Conservation (phyloP, 1,140 invertebrate species). For the Streblospio benedicti region DNA sequence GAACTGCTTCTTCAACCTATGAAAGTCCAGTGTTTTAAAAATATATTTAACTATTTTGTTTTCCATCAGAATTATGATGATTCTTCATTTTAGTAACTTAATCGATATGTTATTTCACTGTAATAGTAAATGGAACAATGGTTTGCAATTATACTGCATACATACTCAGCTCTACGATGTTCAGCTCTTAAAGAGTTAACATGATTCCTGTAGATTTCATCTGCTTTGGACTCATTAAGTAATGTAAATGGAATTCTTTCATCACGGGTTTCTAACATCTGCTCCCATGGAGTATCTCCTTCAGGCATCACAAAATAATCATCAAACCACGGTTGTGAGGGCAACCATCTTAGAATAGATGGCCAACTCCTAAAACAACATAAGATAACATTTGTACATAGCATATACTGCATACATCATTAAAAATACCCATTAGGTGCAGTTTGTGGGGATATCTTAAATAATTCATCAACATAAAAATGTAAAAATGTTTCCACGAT, state of each 20-base stretch:
- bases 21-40: slow-evolving; percentile 13
- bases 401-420: no score
- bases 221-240: slow-evolving; percentile 78
- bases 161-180: slow-evolving; percentile 80
- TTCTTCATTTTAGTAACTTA: no score
- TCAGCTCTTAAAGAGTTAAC: slow-evolving; percentile 82
- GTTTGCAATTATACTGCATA: no score
- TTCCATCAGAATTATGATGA: no score
- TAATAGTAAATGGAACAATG: no score
- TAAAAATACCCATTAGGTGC: no score
- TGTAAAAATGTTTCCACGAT: no score
- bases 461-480: no score
- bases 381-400: background rate
- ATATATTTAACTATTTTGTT: slow-evolving; percentile 5
- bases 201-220: slow-evolving; percentile 83
- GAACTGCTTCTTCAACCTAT: slow-evolving; percentile 69
- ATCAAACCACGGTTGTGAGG: slow-evolving; percentile 77
- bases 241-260: slow-evolving; percentile 80
- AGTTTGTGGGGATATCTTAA: no score
- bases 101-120: no score
- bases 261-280: slow-evolving; percentile 55
- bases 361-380: slow-evolving; percentile 67
- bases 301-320: slow-evolving; percentile 80
- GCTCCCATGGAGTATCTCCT: slow-evolving; percentile 69
- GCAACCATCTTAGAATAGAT: slow-evolving; percentile 70